Evolutionary conservation across 2,113 vertebrate genomes (phyloP).

Genomic region (Aviceda subcristata): DNA sequence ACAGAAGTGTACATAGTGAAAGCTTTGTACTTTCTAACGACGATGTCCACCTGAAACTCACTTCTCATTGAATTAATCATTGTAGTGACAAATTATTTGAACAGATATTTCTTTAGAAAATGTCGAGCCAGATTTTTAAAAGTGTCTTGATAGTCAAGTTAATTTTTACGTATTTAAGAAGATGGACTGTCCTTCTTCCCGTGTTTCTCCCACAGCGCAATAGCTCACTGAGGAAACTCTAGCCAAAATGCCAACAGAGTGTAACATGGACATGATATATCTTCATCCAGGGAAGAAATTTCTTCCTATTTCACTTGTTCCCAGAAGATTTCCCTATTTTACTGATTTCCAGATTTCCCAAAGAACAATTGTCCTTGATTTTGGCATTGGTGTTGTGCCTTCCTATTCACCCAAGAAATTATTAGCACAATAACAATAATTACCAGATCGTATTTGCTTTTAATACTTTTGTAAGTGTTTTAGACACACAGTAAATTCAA

Average conservation of each 20-base stretch:
- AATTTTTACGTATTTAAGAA: neutral
- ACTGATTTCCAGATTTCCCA: neutral
- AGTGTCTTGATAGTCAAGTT: neutral
- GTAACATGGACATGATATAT: fast-evolving
- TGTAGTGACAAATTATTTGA: neutral
- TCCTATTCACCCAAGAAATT: neutral
- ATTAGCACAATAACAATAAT: neutral
- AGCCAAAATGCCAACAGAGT: neutral
- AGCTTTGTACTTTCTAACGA: neutral
- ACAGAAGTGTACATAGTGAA: neutral
- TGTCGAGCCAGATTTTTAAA: neutral
- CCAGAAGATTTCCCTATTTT: neutral
- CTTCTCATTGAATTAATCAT: neutral
- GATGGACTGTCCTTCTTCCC: neutral
- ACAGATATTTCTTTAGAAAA: neutral
- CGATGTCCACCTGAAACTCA: neutral
- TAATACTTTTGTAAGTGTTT: neutral
- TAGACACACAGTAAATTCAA: neutral
- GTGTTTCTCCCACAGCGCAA: neutral
- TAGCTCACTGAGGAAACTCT: neutral
- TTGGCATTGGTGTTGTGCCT: neutral
- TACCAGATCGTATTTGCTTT: neutral
- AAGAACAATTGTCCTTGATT: neutral
- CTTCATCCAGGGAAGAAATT: neutral
- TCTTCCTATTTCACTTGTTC: neutral